A percentile compares a stretch with the other conserved stretches of the same genome.
phyloP scores from a whole-genome alignment of 2,888 invertebrate genomes.

The Molorchus minor region DNA sequence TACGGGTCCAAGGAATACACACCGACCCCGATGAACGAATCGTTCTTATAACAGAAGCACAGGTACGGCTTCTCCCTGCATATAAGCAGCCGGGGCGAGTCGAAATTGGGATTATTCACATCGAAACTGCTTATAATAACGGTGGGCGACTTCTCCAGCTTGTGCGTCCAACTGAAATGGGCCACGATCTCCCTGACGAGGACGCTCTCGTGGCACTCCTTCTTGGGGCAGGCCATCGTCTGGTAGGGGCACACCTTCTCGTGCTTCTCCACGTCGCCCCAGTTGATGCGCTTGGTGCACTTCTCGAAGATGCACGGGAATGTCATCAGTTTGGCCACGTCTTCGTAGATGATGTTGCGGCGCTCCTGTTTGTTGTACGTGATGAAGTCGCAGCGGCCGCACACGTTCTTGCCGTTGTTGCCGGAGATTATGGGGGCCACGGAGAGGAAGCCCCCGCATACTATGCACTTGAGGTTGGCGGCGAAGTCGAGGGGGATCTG shows the following conservation, averaged over 20 bases:
- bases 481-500: constrained; percentile 13
- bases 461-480: constrained; percentile 16
- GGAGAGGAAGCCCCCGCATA: constrained; percentile 15
- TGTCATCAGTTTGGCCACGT: constrained; percentile 20
- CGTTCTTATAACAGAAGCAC: constrained; percentile 13
- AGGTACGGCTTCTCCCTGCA: constrained; percentile 16
- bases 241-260: constrained; percentile 10
- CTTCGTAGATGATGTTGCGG: constrained; percentile 20
- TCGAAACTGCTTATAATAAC: background rate
- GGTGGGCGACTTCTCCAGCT: constrained; percentile 8
- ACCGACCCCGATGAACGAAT: constrained; percentile 10
- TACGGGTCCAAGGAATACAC: constrained; percentile 15
- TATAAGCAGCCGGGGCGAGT: constrained; percentile 16
- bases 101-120: constrained; percentile 6
- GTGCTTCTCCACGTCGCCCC: constrained; percentile 21
- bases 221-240: constrained; percentile 16
- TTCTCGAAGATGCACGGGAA: constrained; percentile 19
- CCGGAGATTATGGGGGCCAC: constrained; percentile 15
- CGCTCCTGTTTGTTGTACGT: constrained; percentile 25
- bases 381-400: constrained; percentile 24
- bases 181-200: constrained; percentile 12
- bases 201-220: constrained; percentile 17
- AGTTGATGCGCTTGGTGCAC: constrained; percentile 15
- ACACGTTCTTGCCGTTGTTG: constrained; percentile 21
- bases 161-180: constrained; percentile 18